Evolutionary conservation across 2,888 invertebrate genomes (phyloP).

Genomic region (Luperina nickerlii): DNA sequence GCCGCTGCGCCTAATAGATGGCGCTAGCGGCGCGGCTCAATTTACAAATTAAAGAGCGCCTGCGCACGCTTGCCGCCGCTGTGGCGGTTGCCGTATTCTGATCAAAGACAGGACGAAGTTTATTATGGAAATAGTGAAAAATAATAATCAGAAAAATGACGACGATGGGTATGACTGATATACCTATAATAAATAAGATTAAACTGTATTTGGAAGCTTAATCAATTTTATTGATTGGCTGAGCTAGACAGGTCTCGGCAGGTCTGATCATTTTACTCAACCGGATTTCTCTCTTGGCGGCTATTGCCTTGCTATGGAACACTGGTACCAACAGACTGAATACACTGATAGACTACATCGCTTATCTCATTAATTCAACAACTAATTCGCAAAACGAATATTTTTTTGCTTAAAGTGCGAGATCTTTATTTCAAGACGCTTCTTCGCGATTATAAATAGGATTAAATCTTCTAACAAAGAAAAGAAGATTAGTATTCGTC

Average conservation of each 20-base stretch:
- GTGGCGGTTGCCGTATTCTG: constrained; percentile 73
- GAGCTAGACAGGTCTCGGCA: not conserved
- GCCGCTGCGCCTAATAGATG: constrained; percentile 82
- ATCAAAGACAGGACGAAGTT: constrained; percentile 1
- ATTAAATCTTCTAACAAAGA: not conserved
- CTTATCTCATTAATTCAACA: not conserved
- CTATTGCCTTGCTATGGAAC: not conserved
- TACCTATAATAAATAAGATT: too few species aligned
- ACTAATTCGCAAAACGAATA: not conserved
- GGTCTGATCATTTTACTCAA: not conserved
- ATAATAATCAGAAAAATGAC: not conserved
- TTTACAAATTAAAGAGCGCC: constrained; percentile 88
- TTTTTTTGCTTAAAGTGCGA: not conserved
- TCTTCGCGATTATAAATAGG: not conserved
- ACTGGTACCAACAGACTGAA: not conserved
- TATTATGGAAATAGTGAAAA: not conserved
- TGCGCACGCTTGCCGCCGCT: constrained; percentile 74
- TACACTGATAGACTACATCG: not conserved
- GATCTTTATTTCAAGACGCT: not conserved
- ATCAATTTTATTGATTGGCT: not conserved
- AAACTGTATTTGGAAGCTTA: too few species aligned
- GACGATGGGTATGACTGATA: not conserved
- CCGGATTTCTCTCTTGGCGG: not conserved
- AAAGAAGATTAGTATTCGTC: not conserved
- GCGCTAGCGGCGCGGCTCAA: constrained; percentile 83